Evolutionary conservation across 2,888 invertebrate species (phyloP).

Genomic region (Dermolepida albohirtum): DNA sequence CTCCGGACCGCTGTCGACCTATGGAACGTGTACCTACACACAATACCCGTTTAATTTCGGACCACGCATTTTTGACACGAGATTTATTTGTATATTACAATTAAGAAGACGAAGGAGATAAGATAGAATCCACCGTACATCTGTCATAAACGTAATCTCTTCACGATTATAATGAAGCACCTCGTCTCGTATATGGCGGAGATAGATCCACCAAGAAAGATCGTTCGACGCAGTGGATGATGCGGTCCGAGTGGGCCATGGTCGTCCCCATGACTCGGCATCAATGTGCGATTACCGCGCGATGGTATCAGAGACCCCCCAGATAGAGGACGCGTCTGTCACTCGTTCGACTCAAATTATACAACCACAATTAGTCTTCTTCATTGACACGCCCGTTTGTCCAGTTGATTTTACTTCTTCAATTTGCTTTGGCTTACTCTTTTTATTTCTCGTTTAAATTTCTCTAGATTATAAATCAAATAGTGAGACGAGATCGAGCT

Average conservation of each 20-base stretch:
- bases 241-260: constrained; percentile 37
- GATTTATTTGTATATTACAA: constrained; percentile 51
- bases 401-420: constrained; percentile 16
- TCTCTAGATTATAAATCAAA: too few relatives aligned
- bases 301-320: constrained; percentile 61
- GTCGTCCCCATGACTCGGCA: constrained; percentile 52
- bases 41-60: constrained; percentile 45
- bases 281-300: constrained; percentile 52
- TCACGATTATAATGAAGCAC: constrained; percentile 47
- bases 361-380: constrained; percentile 53
- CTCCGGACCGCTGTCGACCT: constrained; percentile 32
- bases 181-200: constrained; percentile 28
- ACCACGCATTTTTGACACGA: constrained; percentile 46
- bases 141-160: constrained; percentile 53
- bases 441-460: neutral
- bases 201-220: neutral
- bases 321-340: constrained; percentile 54
- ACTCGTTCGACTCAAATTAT: constrained; percentile 47
- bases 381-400: constrained; percentile 52
- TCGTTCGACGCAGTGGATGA: constrained; percentile 21
- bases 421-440: constrained; percentile 27
- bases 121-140: constrained; percentile 50
- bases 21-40: constrained; percentile 39
- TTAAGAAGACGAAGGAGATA: constrained; percentile 49
- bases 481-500: too few relatives aligned